Evolutionary conservation across 2,113 vertebrate genomes (phyloP).

Genomic region (Macaca nemestrina): DNA sequence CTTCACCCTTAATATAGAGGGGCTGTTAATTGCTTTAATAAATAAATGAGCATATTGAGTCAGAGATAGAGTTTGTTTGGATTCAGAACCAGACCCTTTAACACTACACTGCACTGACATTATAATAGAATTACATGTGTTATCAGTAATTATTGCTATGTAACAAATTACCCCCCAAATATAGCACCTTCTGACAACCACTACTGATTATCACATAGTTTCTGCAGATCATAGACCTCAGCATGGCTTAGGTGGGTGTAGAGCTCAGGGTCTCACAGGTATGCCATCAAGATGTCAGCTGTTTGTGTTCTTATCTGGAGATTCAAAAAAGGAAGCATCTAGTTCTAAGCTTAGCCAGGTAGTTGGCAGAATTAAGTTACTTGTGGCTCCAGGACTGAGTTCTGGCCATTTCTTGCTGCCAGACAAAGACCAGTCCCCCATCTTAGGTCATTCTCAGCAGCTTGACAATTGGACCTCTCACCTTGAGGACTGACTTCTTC

Average conservation of each 20-base stretch:
- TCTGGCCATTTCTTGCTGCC: neutral
- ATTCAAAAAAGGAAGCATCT: too few species aligned
- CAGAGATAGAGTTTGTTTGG: neutral
- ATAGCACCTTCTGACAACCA: neutral
- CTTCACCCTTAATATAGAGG: neutral
- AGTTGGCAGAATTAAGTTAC: too few species aligned
- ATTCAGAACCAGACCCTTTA: neutral
- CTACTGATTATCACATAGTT: accelerated
- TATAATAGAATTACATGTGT: too few species aligned
- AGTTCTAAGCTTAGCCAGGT: neutral
- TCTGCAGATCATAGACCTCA: too few species aligned
- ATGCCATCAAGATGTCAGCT: accelerated
- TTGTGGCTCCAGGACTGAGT: accelerated
- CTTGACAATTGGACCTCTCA: neutral
- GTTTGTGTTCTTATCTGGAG: neutral
- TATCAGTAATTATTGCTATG: neutral
- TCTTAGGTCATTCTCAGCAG: accelerated
- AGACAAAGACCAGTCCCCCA: neutral
- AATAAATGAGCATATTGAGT: neutral
- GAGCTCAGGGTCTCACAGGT: neutral
- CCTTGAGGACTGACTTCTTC: too few species aligned
- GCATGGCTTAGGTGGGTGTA: too few species aligned
- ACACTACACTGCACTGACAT: accelerated
- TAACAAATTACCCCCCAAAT: too few species aligned
- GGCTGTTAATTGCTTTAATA: neutral